phyloP scores from a whole-genome alignment of 1,140 invertebrate species.

The Pachyrhynchus sulphureomaculatus region DNA sequence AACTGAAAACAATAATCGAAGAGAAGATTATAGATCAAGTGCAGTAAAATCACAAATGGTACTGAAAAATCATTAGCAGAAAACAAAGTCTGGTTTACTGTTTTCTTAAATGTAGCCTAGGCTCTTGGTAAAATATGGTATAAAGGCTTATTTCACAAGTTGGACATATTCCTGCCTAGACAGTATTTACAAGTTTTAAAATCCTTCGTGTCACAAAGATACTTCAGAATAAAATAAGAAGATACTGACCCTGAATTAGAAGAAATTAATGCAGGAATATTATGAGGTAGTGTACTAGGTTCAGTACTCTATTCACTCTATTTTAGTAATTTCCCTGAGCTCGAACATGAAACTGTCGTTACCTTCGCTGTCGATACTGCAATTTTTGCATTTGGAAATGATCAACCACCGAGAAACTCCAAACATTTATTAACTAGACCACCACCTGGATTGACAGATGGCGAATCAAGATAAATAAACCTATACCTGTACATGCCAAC shows the following conservation, averaged over 20 bases:
- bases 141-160: constrained; percentile 29
- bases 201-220: constrained; percentile 36
- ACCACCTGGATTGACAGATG: too few species aligned
- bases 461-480: too few species aligned
- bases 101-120: too few species aligned
- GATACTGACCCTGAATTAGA: constrained; percentile 28
- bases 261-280: constrained; percentile 40
- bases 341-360: constrained; percentile 26
- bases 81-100: constrained; percentile 19
- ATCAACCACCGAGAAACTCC: constrained; percentile 23
- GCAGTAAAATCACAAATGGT: too few species aligned
- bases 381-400: constrained; percentile 9
- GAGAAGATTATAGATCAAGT: too few species aligned
- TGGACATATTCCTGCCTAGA: constrained; percentile 13
- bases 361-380: constrained; percentile 46
- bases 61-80: constrained; percentile 2
- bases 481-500: too few species aligned
- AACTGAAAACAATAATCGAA: too few species aligned
- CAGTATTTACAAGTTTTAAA: constrained; percentile 33
- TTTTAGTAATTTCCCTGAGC: constrained; percentile 38
- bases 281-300: constrained; percentile 44
- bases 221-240: constrained; percentile 39
- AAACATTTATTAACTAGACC: constrained; percentile 2
- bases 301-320: constrained; percentile 44
- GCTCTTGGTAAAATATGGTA: constrained; percentile 44